Conservation (phyloP, 2,888 invertebrate genomes). For the Drosophila nr. perissopoda region DNA sequence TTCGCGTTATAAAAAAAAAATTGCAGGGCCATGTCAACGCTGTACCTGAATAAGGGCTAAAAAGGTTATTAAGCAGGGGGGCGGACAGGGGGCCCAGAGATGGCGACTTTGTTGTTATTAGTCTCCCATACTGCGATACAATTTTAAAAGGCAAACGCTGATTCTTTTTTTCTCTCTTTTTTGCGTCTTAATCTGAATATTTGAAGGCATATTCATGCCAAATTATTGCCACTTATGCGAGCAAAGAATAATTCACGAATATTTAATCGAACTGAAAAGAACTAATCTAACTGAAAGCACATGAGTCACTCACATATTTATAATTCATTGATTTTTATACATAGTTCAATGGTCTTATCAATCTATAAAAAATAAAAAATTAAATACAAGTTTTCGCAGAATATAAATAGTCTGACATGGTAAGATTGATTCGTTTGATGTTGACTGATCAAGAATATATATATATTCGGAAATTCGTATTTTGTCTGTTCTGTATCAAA, state of each 20-base stretch:
- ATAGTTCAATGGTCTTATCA: not conserved
- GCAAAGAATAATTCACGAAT: too few relatives aligned
- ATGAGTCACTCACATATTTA: not conserved
- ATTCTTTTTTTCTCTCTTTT: not conserved
- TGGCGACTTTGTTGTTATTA: slow-evolving; percentile 32
- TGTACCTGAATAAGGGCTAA: slow-evolving; percentile 34
- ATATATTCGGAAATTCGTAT: not conserved
- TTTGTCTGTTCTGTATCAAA: not conserved
- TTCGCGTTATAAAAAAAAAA: slow-evolving; percentile 49
- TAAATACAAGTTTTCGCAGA: not conserved
- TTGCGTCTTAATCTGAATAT: not conserved
- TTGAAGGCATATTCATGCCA: not conserved
- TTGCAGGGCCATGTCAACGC: slow-evolving; percentile 43
- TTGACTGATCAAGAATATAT: not conserved
- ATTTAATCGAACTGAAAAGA: not conserved
- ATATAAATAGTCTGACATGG: too few relatives aligned
- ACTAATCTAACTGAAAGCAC: not conserved
- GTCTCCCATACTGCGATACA: slow-evolving; percentile 4
- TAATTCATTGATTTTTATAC: not conserved
- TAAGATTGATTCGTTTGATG: accelerated
- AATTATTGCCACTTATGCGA: not conserved
- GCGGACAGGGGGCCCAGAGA: not conserved
- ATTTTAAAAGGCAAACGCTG: not conserved
- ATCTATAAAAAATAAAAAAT: not conserved
- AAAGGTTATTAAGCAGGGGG: slow-evolving; percentile 6